These are phyloP conservation scores for Pomacea maculata DNA, from an alignment of 1,140 invertebrate species.

Conservation along the genomic window DNA sequence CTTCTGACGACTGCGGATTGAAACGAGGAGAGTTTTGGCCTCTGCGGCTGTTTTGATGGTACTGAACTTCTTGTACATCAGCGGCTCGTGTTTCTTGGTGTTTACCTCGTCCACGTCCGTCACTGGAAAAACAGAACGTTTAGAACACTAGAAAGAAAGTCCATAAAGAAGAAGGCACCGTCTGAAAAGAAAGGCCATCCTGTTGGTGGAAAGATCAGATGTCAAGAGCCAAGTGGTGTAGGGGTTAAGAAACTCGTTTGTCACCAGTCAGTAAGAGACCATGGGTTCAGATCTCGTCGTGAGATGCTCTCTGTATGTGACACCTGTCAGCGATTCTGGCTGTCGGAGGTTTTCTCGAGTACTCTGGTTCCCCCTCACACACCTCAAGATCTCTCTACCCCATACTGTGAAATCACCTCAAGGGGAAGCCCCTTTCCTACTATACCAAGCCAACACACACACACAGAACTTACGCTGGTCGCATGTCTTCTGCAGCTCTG, in stretches of 20 bases:
- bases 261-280: not conserved
- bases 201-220: not conserved
- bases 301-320: no score
- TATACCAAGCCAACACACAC: no score
- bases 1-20: constrained; percentile 25
- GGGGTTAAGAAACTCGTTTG: not conserved
- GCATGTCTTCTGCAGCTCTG: constrained; percentile 14
- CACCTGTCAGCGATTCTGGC: no score
- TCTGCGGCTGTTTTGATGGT: constrained; percentile 25
- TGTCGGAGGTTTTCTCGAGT: no score
- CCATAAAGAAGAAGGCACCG: not conserved
- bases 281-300: not conserved
- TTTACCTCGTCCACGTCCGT: constrained; percentile 21
- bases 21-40: constrained; percentile 24
- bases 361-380: no score
- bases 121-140: constrained; percentile 17
- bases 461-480: not conserved
- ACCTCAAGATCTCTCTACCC: no score
- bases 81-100: constrained; percentile 26
- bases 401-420: no score
- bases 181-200: not conserved
- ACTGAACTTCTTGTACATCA: constrained; percentile 36
- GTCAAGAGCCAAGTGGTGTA: not conserved
- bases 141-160: not conserved
- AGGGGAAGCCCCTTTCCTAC: no score